phyloP scores from a whole-genome alignment of 1,140 invertebrate species.

The Plutomurus gul region DNA sequence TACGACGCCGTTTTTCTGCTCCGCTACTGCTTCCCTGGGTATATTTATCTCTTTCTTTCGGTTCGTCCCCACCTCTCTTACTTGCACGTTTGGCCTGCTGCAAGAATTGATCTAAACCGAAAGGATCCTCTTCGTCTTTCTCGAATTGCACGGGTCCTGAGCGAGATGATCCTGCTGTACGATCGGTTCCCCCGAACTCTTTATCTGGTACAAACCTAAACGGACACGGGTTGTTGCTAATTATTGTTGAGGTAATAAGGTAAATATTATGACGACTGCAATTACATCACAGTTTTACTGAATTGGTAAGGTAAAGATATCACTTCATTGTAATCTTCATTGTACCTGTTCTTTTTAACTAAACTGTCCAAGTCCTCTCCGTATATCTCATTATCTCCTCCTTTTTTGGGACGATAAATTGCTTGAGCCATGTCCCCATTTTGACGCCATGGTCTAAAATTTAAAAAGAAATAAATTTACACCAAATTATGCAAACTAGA shows the following conservation, averaged over 20 bases:
- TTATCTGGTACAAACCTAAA: conserved; percentile 93
- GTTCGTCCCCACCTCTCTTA: conserved; percentile 61
- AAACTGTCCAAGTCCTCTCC: conserved; percentile 82
- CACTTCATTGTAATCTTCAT: too few relatives aligned
- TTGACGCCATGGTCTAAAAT: conserved; percentile 74
- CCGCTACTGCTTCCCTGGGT: conserved; percentile 54
- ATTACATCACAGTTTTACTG: too few relatives aligned
- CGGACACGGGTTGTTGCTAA: too few relatives aligned
- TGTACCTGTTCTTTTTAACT: conserved; percentile 84
- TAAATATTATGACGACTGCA: not conserved
- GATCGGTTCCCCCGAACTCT: conserved; percentile 89
- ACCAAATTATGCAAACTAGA: too few relatives aligned
- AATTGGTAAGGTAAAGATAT: too few relatives aligned
- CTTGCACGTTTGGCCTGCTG: conserved; percentile 85
- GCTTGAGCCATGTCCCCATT: conserved; percentile 79
- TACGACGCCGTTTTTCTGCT: conserved; percentile 54
- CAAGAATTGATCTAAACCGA: conserved; percentile 97
- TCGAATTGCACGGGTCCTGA: conserved; percentile 96
- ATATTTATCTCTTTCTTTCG: not conserved
- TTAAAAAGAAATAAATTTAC: not conserved
- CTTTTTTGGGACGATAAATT: conserved; percentile 87
- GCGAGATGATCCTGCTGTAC: conserved; percentile 65
- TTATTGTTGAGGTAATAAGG: not conserved
- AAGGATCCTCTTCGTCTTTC: conserved; percentile 91
- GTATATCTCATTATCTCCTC: conserved; percentile 88